phyloP scores from a whole-genome alignment of 37 sponge, comb jelly and placozoan genomes.

The Beroe forskalii region DNA sequence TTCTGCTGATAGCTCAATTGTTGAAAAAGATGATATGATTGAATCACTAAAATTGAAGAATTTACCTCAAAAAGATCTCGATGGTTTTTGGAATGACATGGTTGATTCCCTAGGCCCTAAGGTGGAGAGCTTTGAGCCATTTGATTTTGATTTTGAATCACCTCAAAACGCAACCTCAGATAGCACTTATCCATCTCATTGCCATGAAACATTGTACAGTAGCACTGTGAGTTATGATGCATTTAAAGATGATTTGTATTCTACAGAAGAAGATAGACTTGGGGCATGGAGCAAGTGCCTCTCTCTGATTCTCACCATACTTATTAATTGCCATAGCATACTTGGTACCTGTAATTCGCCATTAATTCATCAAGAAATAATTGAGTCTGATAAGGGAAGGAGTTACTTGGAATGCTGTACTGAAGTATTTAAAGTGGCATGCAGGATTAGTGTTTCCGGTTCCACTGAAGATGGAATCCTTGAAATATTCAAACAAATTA shows the following conservation, averaged over 20 bases:
- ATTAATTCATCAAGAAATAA: background rate
- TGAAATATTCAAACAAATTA: constrained; percentile 59
- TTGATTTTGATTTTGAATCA: background rate
- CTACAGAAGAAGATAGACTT: constrained; percentile 21
- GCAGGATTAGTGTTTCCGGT: constrained; percentile 24
- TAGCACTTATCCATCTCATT: background rate
- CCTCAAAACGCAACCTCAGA: background rate
- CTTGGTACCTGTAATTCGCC: background rate
- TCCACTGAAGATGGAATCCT: constrained; percentile 16
- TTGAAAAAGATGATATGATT: background rate
- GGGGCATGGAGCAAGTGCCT: constrained; percentile 62
- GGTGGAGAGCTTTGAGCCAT: background rate
- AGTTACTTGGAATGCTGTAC: constrained; percentile 3
- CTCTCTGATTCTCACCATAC: constrained; percentile 5
- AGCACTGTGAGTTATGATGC: constrained; percentile 45
- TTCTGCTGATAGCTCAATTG: background rate
- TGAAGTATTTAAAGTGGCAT: constrained; percentile 56
- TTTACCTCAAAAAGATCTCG: constrained; percentile 37
- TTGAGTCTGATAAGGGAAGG: constrained; percentile 21
- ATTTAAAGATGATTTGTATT: background rate
- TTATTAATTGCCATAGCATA: background rate
- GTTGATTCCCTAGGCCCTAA: constrained; percentile 51
- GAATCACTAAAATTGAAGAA: constrained; percentile 14
- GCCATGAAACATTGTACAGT: background rate
- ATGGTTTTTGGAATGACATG: constrained; percentile 65